A percentile compares a stretch with the other conserved stretches of the same genome.
phyloP scores from a whole-genome alignment of 2,797 vertebrate species.

The Danio jaintianensis region DNA sequence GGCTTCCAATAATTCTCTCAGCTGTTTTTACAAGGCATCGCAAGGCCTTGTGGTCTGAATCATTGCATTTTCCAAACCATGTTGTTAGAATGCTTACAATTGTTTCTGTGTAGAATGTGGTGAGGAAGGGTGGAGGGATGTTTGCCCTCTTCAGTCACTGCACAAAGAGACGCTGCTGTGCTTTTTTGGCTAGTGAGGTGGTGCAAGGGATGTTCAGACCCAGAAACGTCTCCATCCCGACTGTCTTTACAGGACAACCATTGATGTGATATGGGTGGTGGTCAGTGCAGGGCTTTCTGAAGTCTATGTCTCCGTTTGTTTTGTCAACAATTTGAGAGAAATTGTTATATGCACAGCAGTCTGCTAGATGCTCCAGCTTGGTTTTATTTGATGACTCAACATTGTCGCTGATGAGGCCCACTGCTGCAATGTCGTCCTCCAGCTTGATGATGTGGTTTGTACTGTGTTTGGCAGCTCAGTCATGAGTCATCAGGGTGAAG shows the following conservation, averaged over 20 bases:
- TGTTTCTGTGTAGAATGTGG: slow-evolving; percentile 37
- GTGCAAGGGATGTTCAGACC: background rate
- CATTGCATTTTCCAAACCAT: slow-evolving; percentile 38
- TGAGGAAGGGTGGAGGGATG: background rate
- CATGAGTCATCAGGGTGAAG: slow-evolving; percentile 16
- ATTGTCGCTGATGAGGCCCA: slow-evolving; percentile 40
- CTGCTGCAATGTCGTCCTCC: slow-evolving; percentile 35
- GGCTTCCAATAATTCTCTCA: slow-evolving; percentile 32
- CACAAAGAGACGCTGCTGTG: slow-evolving; percentile 4
- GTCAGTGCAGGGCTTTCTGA: background rate
- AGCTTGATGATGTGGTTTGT: slow-evolving; percentile 32
- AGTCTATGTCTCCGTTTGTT: background rate
- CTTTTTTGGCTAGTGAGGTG: background rate
- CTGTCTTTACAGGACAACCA: background rate
- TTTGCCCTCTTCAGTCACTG: slow-evolving; percentile 7
- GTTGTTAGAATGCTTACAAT: slow-evolving; percentile 37
- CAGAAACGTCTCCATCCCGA: slow-evolving; percentile 6
- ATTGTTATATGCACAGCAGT: slow-evolving; percentile 26
- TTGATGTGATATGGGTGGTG: slow-evolving; percentile 10
- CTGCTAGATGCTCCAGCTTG: slow-evolving; percentile 21
- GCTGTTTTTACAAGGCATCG: slow-evolving; percentile 26
- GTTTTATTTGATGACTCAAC: slow-evolving; percentile 27
- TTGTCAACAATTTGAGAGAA: slow-evolving; percentile 28
- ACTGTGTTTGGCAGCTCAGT: slow-evolving; percentile 20
- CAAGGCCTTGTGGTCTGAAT: slow-evolving; percentile 23